A percentile compares a stretch with the other conserved stretches of the same genome.
These are phyloP conservation scores for Arizona elegans DNA, from an alignment of 2,113 vertebrate species.

Conservation along the genomic window DNA sequence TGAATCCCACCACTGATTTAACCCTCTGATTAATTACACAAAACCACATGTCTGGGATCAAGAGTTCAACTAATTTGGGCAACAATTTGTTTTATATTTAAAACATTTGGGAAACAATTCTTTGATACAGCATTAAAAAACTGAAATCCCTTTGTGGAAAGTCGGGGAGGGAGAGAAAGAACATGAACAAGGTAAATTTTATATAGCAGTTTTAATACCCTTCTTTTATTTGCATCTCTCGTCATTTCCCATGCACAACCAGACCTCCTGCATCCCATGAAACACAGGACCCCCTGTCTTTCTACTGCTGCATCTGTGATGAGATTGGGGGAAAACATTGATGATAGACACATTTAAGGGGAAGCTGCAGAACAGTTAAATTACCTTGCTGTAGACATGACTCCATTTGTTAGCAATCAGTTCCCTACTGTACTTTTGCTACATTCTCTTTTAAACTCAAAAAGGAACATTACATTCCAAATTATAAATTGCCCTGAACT, in stretches of 20 bases:
- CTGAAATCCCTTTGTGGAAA: constrained; percentile 5
- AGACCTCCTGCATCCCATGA: constrained; percentile 39
- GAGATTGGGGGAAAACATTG: not conserved
- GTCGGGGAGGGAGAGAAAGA: not conserved
- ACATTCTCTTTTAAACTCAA: not conserved
- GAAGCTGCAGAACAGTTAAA: not conserved
- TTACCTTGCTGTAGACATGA: not conserved
- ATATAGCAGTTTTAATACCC: constrained; percentile 39
- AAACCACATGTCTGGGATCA: not conserved
- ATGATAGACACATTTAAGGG: not conserved
- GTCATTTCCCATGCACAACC: constrained; percentile 52
- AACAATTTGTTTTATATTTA: constrained; percentile 2
- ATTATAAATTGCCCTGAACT: not conserved
- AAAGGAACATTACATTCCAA: not conserved
- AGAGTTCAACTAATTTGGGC: not conserved
- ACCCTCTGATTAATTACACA: not conserved
- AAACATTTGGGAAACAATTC: not conserved
- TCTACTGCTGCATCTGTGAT: not conserved
- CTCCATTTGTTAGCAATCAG: not conserved
- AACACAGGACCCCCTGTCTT: not conserved
- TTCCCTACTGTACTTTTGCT: not conserved
- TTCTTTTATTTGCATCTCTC: constrained; percentile 46
- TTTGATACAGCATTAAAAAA: not conserved
- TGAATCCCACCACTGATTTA: too few relatives aligned
- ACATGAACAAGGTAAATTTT: constrained; percentile 4